phyloP scores from a whole-genome alignment of 2,797 vertebrate species.

The Peromyscus nudipes region DNA sequence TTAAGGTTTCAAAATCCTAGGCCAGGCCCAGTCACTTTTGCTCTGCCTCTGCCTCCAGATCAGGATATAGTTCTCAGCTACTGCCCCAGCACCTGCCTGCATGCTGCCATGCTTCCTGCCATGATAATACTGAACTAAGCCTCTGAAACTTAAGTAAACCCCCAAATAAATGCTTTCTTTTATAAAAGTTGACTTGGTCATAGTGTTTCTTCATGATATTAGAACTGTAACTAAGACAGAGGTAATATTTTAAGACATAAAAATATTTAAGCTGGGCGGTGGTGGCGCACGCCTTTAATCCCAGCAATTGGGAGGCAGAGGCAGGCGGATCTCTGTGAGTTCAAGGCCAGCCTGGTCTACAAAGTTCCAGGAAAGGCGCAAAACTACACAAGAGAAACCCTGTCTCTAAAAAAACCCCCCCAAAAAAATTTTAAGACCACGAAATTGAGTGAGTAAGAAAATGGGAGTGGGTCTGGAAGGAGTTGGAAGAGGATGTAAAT shows the following conservation, averaged over 20 bases:
- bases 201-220: neutral
- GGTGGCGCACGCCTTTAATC: no score
- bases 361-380: no score
- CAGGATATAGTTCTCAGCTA: neutral
- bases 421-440: no score
- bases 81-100: neutral
- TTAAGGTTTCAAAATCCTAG: neutral
- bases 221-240: neutral
- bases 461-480: neutral
- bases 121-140: neutral
- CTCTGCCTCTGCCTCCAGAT: neutral
- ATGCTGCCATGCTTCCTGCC: neutral
- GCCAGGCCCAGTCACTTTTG: neutral
- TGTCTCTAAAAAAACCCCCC: no score
- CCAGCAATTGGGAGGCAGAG: no score
- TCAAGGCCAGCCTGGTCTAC: no score
- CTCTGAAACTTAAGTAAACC: neutral
- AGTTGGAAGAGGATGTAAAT: neutral
- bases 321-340: no score
- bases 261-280: no score
- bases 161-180: neutral
- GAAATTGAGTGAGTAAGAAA: neutral
- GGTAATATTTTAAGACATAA: neutral
- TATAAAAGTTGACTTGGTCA: neutral
- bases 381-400: no score